Base-by-base conservation (phyloP, 2,797 vertebrate genomes). In the Adrianichthys oophorus region DNA sequence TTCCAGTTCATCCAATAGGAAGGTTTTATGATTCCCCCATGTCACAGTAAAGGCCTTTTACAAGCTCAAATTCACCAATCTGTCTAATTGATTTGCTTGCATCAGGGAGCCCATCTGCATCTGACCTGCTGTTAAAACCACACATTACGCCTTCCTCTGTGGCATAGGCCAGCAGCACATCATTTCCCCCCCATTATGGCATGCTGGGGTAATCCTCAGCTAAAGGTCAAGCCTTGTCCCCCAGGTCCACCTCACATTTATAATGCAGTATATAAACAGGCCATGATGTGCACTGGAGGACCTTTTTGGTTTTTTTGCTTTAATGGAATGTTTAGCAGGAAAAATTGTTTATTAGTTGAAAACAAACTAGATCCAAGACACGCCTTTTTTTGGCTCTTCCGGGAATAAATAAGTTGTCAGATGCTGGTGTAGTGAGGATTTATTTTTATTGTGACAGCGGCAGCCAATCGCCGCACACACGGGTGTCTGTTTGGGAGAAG, bases 51-150 rank as follows among this genome's bases (percentile, higher is more conserved):
- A 77, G 58, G 14, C 18, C 4, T 52, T 76, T 80, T 65, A 76
- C 65, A 68, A 59, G 62, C 41, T 53, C 29, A 65, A 50, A 41
- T 23, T 45, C 46, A 58, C 43, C 71, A 65, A 21, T 59, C 50
- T 16, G 57, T 62, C 57, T 73, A 83, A 86, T 76, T 74, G 60
- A 74, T 74, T 72, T 70, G 65, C 62, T 78, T 74, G 55, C 74
- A 68, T 62, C 43, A 19, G 74, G 72, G 37, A 56, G 48, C 56
- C 21, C 55, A 17, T 66, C 48, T 42, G n/a, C 46, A 37, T 60
- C 40, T 53, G 55, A 66, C 65, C 65, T 48, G 53, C 52, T 59
- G 64, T 63, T 53, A 56, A 54, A 74, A 60, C 41, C 48, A 65
- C 48, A 62, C 51, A 60, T 77, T 69, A 75, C 48, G 45, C 44